Conservation (phyloP, 1,140 invertebrate genomes). For the Macrobrachium rosenbergii region DNA sequence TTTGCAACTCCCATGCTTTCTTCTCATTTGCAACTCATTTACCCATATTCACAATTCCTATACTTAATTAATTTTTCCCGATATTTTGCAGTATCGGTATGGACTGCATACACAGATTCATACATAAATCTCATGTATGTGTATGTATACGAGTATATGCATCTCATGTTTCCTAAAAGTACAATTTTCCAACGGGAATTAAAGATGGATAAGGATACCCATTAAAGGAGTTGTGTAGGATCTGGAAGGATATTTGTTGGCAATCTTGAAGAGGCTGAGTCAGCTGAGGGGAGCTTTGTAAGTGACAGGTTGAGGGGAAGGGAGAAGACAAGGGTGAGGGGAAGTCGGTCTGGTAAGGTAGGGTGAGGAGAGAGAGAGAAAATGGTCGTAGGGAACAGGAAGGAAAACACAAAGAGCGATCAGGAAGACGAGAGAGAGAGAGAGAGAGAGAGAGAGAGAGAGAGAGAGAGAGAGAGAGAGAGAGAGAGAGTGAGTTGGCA, state of each 20-base stretch:
- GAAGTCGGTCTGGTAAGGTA: background rate
- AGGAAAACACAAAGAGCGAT: background rate
- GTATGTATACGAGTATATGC: too few relatives aligned
- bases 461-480: slow-evolving; percentile 6
- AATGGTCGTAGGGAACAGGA: background rate
- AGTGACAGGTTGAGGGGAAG: slow-evolving; percentile 10
- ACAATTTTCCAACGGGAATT: too few relatives aligned
- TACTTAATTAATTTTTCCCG: too few relatives aligned
- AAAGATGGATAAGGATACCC: too few relatives aligned
- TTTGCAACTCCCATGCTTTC: too few relatives aligned
- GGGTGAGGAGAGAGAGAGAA: slow-evolving; percentile 4
- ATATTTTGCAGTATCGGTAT: too few relatives aligned
- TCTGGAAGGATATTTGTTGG: slow-evolving; percentile 10
- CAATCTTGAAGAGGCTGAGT: background rate
- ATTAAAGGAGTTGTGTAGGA: background rate
- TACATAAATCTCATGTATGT: too few relatives aligned
- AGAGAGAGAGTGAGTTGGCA: background rate
- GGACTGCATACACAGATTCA: too few relatives aligned
- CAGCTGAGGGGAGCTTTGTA: background rate
- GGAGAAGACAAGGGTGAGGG: background rate
- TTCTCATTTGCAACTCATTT: too few relatives aligned
- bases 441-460: slow-evolving; percentile 14
- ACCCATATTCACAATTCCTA: too few relatives aligned
- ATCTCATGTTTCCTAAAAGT: too few relatives aligned
- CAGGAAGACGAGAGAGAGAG: background rate